These are phyloP conservation scores for Numenius phaeopus DNA, from an alignment of 2,797 vertebrate species.

Conservation along the genomic window DNA sequence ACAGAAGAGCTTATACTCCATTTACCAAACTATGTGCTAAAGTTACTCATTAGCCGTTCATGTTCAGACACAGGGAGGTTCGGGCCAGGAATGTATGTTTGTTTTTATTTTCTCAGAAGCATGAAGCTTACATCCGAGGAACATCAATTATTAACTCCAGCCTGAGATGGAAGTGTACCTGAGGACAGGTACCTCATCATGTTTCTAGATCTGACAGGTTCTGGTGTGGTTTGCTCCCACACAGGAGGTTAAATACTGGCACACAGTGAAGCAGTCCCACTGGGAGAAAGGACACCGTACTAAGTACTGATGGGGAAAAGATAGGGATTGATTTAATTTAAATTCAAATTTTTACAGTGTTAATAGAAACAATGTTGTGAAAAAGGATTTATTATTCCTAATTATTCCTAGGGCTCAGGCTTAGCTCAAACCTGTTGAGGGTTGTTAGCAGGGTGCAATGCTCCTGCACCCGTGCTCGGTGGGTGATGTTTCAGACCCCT, in stretches of 20 bases:
- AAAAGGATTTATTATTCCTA: neutral
- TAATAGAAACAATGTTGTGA: neutral
- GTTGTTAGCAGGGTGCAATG: neutral
- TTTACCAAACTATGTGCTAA: neutral
- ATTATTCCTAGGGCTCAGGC: neutral
- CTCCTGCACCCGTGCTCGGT: neutral
- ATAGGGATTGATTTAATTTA: neutral
- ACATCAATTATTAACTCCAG: slow-evolving; percentile 52
- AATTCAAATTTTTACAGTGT: neutral
- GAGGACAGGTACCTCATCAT: neutral
- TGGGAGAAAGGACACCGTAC: neutral
- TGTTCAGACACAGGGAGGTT: neutral
- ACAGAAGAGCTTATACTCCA: neutral
- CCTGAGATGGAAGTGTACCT: neutral
- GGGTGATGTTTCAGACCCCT: neutral
- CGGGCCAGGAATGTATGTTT: neutral
- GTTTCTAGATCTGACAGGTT: neutral
- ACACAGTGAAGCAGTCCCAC: neutral
- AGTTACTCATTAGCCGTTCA: neutral
- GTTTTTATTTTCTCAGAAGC: slow-evolving; percentile 18
- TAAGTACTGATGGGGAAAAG: neutral
- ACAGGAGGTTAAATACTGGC: neutral
- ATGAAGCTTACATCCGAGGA: neutral
- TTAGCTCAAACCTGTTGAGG: neutral
- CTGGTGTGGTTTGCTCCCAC: neutral